Conservation (phyloP, 2,113 vertebrate genomes). For the Ellobius talpinus region DNA sequence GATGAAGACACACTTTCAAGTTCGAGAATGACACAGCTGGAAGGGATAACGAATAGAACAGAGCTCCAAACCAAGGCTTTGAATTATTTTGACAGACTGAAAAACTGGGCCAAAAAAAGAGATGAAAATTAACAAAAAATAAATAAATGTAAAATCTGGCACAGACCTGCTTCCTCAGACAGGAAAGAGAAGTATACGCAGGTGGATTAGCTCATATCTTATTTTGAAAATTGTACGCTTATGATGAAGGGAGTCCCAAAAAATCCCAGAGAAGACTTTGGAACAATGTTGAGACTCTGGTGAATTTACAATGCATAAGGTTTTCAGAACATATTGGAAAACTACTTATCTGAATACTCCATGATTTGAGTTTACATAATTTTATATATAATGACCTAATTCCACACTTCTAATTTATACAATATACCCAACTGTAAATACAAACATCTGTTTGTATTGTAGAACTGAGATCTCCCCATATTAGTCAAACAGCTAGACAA, state of each 20-base stretch:
- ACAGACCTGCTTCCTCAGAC: background rate
- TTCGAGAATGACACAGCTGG: background rate
- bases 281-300: background rate
- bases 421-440: background rate
- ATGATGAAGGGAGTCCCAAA: background rate
- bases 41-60: background rate
- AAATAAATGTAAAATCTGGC: background rate
- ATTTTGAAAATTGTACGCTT: background rate
- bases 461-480: background rate
- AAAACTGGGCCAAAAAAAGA: background rate
- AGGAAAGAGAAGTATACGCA: background rate
- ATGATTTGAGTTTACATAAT: background rate
- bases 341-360: background rate
- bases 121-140: constrained; percentile 29
- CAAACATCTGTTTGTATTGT: too few relatives aligned
- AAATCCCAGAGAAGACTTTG: background rate
- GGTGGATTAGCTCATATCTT: background rate
- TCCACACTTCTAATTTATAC: background rate
- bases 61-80: background rate
- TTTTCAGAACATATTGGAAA: background rate
- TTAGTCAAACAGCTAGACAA: too few relatives aligned
- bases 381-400: background rate
- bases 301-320: background rate
- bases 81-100: constrained; percentile 12
- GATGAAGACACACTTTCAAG: background rate